These are phyloP conservation scores for Thaumetopoea pityocampa DNA, from an alignment of 1,140 invertebrate genomes.

Conservation along the genomic window DNA sequence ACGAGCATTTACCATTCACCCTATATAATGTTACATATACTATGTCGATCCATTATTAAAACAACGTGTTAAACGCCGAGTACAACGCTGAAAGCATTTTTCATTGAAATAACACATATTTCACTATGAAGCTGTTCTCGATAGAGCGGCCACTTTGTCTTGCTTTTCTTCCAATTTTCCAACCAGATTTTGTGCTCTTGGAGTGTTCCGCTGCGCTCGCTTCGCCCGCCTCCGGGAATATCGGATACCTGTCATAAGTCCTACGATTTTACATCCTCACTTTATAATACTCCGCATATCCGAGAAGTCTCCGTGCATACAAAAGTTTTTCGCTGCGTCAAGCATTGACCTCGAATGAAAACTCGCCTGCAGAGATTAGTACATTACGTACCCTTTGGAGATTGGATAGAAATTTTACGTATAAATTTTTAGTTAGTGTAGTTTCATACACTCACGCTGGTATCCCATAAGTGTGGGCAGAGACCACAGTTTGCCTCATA, in stretches of 20 bases:
- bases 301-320: no score
- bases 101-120: constrained; percentile 59
- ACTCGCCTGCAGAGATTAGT: constrained; percentile 6
- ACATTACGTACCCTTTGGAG: no score
- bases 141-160: constrained; percentile 53
- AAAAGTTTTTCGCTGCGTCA: no score
- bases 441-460: no score
- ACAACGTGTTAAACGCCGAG: constrained; percentile 46
- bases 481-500: no score
- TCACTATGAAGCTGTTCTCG: constrained; percentile 57
- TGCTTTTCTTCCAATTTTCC: constrained; percentile 48
- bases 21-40: constrained; percentile 11
- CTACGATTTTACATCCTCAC: constrained; percentile 43
- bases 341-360: neutral
- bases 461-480: no score
- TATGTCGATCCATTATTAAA: constrained; percentile 19
- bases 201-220: constrained; percentile 42
- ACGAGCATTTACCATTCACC: neutral
- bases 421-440: no score
- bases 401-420: no score
- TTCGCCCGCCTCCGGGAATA: constrained; percentile 32
- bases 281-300: constrained; percentile 38
- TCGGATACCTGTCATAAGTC: constrained; percentile 57
- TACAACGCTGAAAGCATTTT: constrained; percentile 51
- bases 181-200: constrained; percentile 59